Conservation (phyloP, 1,140 invertebrate genomes). For the Aphis craccivora region DNA sequence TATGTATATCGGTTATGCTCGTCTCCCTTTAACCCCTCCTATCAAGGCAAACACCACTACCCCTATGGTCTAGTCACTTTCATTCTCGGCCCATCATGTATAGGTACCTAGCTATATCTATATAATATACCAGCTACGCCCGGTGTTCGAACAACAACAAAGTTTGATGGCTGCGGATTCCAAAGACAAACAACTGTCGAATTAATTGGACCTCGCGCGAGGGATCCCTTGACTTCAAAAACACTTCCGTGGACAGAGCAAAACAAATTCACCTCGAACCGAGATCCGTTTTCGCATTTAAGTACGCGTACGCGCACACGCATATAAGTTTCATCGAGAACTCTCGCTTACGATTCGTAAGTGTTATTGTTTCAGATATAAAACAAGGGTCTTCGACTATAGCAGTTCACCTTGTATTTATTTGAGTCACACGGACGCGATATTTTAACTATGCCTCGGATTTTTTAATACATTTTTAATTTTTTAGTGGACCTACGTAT, state of each 20-base stretch:
- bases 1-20: neutral
- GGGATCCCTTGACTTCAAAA: conserved; percentile 20
- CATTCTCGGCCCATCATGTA: neutral
- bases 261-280: neutral
- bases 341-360: neutral
- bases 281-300: neutral
- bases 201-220: conserved; percentile 37
- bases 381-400: neutral
- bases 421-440: neutral
- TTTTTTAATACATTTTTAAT: conserved; percentile 2
- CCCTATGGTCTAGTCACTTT: neutral
- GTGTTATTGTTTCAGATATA: neutral
- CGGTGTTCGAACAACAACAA: conserved; percentile 35
- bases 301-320: neutral
- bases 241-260: neutral
- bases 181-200: conserved; percentile 51
- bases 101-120: neutral
- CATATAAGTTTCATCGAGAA: neutral
- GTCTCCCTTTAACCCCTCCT: neutral
- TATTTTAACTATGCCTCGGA: neutral
- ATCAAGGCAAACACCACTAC: neutral
- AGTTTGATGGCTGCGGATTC: conserved; percentile 33
- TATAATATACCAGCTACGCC: neutral
- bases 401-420: neutral
- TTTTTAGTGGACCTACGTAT: neutral